Evolutionary conservation across 92 coral and sea anemone species (phyloP).

Genomic region (Umimayanthus chanpuru): DNA sequence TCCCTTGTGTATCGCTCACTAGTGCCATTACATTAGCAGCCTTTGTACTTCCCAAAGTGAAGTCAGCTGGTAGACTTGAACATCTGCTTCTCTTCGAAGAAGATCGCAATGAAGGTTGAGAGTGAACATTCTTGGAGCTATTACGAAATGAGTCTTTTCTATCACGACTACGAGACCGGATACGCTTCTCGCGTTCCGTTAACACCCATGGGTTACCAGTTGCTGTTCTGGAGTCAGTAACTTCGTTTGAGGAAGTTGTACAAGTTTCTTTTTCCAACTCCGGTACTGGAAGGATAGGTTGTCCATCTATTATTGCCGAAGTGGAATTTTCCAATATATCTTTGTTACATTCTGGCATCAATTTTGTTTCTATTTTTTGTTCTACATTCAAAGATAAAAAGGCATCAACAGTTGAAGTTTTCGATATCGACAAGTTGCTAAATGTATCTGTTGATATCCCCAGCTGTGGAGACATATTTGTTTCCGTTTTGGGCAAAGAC

Average conservation of each 20-base stretch:
- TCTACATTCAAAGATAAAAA: background rate
- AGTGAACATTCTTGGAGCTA: background rate
- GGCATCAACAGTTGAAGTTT: background rate
- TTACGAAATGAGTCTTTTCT: conserved; percentile 31
- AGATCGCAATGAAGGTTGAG: background rate
- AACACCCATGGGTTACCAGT: background rate
- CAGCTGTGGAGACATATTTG: background rate
- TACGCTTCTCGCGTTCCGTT: conserved; percentile 20
- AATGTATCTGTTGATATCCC: background rate
- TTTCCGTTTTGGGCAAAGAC: background rate
- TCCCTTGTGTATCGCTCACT: background rate
- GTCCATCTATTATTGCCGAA: background rate
- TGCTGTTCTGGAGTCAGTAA: background rate
- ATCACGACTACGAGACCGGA: conserved; percentile 40
- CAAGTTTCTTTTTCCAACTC: background rate
- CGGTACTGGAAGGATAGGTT: background rate
- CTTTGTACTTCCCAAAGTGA: background rate
- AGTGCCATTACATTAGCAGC: background rate
- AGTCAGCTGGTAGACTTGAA: background rate
- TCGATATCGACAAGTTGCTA: background rate
- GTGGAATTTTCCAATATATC: background rate
- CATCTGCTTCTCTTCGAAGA: background rate
- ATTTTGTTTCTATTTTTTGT: background rate
- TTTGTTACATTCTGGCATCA: background rate
- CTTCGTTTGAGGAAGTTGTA: background rate